These are phyloP conservation scores for Holcopasites calliopsidis DNA, from an alignment of 1,140 invertebrate genomes.

Conservation along the genomic window DNA sequence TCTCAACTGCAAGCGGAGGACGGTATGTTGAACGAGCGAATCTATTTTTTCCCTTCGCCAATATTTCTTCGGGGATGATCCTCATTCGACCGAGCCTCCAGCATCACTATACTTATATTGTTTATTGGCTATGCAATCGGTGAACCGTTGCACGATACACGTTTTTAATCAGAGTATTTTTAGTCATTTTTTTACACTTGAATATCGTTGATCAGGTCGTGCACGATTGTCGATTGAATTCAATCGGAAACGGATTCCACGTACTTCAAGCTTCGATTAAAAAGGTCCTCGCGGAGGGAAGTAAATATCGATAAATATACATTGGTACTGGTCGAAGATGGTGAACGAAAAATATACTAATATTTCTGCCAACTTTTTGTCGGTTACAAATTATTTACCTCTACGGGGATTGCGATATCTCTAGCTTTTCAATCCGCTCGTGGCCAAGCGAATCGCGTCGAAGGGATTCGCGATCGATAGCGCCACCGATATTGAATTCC, in stretches of 20 bases:
- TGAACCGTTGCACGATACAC: no score
- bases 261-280: background rate
- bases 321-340: background rate
- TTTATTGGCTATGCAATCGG: no score
- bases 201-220: background rate
- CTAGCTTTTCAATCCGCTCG: background rate
- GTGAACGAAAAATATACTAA: background rate
- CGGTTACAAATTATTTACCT: background rate
- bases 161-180: background rate
- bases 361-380: background rate
- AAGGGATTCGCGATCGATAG: background rate
- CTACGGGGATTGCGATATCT: slow-evolving; percentile 1
- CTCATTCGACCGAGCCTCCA: background rate
- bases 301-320: background rate
- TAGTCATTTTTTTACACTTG: no score
- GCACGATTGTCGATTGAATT: background rate
- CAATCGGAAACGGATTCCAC: background rate
- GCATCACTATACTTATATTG: background rate
- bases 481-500: background rate
- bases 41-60: background rate
- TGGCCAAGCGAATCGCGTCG: background rate
- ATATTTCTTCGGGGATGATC: background rate
- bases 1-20: background rate
- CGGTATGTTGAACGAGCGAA: background rate
- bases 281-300: background rate